These are phyloP conservation scores for Hypomesus transpacificus DNA, from an alignment of 2,113 vertebrate genomes.

Conservation along the genomic window DNA sequence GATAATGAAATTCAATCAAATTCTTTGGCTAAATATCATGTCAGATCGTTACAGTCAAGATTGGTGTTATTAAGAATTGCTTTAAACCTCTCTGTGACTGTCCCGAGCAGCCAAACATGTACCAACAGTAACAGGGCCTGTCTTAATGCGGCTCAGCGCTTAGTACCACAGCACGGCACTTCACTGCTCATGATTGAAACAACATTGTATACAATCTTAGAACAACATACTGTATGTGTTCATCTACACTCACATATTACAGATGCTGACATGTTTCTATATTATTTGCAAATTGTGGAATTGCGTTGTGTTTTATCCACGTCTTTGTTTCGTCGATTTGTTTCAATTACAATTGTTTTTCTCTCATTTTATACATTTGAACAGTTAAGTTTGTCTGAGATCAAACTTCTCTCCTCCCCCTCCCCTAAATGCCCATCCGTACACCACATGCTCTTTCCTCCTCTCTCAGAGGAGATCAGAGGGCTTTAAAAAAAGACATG, in stretches of 20 bases:
- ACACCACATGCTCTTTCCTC: slow-evolving; percentile 65
- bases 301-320: slow-evolving; percentile 6
- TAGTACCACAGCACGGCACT: slow-evolving; percentile 57
- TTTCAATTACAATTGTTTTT: slow-evolving; percentile 44
- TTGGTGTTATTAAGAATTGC: slow-evolving; percentile 42
- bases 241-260: slow-evolving; percentile 41
- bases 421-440: slow-evolving; percentile 65
- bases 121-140: slow-evolving; percentile 34
- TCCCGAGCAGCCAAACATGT: slow-evolving; percentile 55
- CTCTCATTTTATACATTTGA: slow-evolving; percentile 38
- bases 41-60: slow-evolving; percentile 46
- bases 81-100: slow-evolving; percentile 18
- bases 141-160: slow-evolving; percentile 56
- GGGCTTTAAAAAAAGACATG: slow-evolving; percentile 77
- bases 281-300: slow-evolving; percentile 41
- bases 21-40: slow-evolving; percentile 64
- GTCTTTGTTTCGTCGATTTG: slow-evolving; percentile 5
- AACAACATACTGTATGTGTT: slow-evolving; percentile 41
- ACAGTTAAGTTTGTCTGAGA: slow-evolving; percentile 60
- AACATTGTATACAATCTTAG: slow-evolving; percentile 67
- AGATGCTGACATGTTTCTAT: slow-evolving; percentile 44
- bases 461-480: slow-evolving; percentile 71
- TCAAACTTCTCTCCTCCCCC: slow-evolving; percentile 65
- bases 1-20: slow-evolving; percentile 65
- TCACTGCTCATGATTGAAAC: slow-evolving; percentile 64